These are phyloP conservation scores for Hyperoplus immaculatus DNA, from an alignment of 2,797 vertebrate species.

Conservation along the genomic window DNA sequence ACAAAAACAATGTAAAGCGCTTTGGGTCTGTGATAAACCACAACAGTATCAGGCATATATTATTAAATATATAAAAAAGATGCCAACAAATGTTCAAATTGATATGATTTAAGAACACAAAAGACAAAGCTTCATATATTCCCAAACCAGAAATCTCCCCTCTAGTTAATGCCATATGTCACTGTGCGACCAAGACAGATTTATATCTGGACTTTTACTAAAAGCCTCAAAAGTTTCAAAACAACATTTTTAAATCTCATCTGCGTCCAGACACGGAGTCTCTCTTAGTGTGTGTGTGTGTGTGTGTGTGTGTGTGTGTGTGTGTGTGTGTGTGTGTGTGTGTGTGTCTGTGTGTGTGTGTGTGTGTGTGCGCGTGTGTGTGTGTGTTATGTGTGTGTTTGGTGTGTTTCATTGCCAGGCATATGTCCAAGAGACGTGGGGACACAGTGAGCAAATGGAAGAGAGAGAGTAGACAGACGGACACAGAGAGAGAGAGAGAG, in stretches of 20 bases:
- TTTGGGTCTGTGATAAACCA: too few relatives aligned
- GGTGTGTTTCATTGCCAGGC: neutral
- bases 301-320: conserved; percentile 2
- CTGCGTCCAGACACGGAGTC: conserved; percentile 49
- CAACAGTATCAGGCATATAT: too few relatives aligned
- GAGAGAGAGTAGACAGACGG: conserved; percentile 16
- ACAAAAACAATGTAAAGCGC: too few relatives aligned
- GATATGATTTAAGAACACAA: conserved; percentile 31
- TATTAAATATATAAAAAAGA: too few relatives aligned
- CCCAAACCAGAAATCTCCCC: conserved; percentile 21
- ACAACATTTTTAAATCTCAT: conserved; percentile 72
- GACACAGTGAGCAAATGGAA: conserved; percentile 28
- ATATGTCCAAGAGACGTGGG: conserved; percentile 14
- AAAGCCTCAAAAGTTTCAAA: conserved; percentile 70
- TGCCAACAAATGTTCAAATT: conserved; percentile 23
- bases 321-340: conserved; percentile 25
- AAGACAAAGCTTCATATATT: conserved; percentile 38
- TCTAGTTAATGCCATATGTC: conserved; percentile 37
- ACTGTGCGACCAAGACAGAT: conserved; percentile 45
- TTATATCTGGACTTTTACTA: conserved; percentile 66
- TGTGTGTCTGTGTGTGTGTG: conserved; percentile 25
- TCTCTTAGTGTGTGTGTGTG: neutral
- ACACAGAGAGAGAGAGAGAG: neutral
- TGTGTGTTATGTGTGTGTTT: neutral
- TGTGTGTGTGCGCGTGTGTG: neutral